phyloP scores from a whole-genome alignment of 2,797 vertebrate species.

The Odontamblyopus lacepedii region DNA sequence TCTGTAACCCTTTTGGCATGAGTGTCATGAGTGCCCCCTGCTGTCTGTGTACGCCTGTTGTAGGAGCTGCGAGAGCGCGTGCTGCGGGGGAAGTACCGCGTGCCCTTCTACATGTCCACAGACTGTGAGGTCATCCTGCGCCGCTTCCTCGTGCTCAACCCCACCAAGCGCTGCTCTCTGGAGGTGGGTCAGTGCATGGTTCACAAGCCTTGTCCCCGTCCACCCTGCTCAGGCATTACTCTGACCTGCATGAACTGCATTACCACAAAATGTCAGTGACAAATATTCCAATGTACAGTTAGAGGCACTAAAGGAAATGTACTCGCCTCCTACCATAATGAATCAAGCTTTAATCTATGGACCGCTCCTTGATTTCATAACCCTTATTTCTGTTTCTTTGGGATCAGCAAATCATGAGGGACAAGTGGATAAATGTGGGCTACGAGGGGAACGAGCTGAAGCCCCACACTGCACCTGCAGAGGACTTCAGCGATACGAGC shows the following conservation, averaged over 20 bases:
- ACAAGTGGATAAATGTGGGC: constrained; percentile 93
- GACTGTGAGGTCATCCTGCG: constrained; percentile 93
- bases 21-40: background rate
- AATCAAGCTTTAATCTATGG: background rate
- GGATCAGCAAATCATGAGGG: constrained; percentile 94
- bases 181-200: constrained; percentile 72
- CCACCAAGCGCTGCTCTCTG: constrained; percentile 88
- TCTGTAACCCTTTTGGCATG: background rate
- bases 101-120: constrained; percentile 95
- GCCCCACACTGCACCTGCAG: constrained; percentile 85
- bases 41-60: constrained; percentile 11
- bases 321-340: background rate
- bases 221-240: constrained; percentile 24
- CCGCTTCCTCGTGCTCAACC: constrained; percentile 91
- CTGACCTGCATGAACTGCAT: too few relatives aligned
- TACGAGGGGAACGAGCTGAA: constrained; percentile 86
- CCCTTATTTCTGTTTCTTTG: background rate
- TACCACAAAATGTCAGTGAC: too few relatives aligned
- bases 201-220: too few relatives aligned
- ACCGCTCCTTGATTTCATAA: background rate
- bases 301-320: too few relatives aligned
- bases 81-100: constrained; percentile 89
- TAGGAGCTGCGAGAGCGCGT: constrained; percentile 92
- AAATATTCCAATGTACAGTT: too few relatives aligned
- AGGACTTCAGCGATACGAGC: constrained; percentile 83